Percentiles rank a stretch among this genome's conserved stretches.
Evolutionary conservation across 2,797 vertebrate species (phyloP).

Genomic region (Hyperoplus immaculatus): DNA sequence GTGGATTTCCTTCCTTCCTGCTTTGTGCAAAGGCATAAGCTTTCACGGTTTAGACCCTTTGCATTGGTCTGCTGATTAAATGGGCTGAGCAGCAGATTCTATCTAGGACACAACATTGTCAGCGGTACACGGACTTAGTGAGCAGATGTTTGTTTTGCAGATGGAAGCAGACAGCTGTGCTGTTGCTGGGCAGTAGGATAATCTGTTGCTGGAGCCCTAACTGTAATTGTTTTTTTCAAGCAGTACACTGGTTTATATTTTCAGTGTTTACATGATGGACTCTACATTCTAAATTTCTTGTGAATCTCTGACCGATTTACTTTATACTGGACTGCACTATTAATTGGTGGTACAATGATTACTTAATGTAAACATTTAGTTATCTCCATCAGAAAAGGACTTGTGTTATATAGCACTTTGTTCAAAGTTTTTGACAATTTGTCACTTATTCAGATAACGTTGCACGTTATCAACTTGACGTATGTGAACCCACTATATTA

Average conservation of each 20-base stretch:
- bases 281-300: background rate
- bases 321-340: background rate
- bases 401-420: background rate
- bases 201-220: constrained; percentile 70
- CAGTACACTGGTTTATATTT: constrained; percentile 1
- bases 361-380: background rate
- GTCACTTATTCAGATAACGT: background rate
- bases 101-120: constrained; percentile 58
- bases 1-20: constrained; percentile 23
- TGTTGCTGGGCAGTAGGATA: constrained; percentile 79
- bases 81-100: constrained; percentile 35
- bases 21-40: constrained; percentile 1
- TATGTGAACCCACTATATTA: background rate
- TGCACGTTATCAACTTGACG: background rate
- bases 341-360: background rate
- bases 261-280: constrained; percentile 24
- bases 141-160: constrained; percentile 84
- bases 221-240: constrained; percentile 26
- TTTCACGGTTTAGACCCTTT: background rate
- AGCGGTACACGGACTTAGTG: constrained; percentile 51
- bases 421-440: background rate
- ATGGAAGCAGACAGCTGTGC: constrained; percentile 76
- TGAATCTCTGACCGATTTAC: constrained; percentile 4
- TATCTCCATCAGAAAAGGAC: background rate
- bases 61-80: constrained; percentile 35